Evolutionary conservation across 2,797 vertebrate genomes (phyloP), one percentile per base, ranked within the genome.

Genomic region (Macroramphosus scolopax): DNA sequence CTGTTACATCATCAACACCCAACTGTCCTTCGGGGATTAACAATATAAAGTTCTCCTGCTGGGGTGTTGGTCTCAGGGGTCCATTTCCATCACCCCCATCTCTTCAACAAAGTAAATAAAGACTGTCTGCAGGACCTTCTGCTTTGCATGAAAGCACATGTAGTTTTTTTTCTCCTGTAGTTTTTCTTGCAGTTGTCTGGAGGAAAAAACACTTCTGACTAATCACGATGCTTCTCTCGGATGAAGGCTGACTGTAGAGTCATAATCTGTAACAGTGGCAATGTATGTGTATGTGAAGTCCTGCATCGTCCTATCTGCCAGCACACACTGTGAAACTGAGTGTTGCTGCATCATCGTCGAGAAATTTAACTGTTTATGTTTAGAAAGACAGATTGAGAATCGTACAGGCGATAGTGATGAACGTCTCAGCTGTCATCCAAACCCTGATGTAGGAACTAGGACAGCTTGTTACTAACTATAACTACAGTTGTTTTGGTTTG

Each of bases 1-100:
- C 43, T 64, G 62, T 73, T 80, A 50, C 59, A 68, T 72, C 60
- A 71, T 60, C 55, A 73, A 30, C 60, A 68, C 49, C 39, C 52
- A 42, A 60, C 60, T 42, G 53, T 53, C 38, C 33, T 1, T 13
- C 3, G 54, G 68, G 50, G 53, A 50, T 33, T 49, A 9, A 7
- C 13, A 32, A 22, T 36, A 20, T 26, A 11, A 18, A 43, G 34
- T 30, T 46, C 38, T 31, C 30, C 16, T 10, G 35, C 20, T 39
- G 30, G 9, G 39, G 36, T 25, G 44, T 20, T 42, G 26, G 26
- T 43, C 17, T 48, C 24, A 34, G n/a, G 9, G 42, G 22, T 45
- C 17, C 34, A 17, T 32, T 5, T 7, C 13, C 24, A 42, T n/a
- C 15, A 8, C 25, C 43, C 6, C 18, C 1, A 28, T 53, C 30